Base-by-base conservation (phyloP, 1,140 invertebrate genomes). In the Schmidtea mediterranea region DNA sequence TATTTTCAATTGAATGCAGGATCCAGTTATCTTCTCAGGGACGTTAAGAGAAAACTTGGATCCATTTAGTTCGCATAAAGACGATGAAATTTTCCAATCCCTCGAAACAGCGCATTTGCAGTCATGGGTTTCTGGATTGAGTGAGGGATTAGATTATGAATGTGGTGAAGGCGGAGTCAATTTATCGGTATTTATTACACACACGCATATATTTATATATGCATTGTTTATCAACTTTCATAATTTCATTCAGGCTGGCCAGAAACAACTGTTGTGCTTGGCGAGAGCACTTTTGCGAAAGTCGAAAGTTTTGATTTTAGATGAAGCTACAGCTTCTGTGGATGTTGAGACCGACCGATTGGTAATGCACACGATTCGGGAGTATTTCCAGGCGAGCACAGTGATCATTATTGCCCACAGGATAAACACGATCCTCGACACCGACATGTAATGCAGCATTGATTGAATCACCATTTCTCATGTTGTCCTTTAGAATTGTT, bases 261-360 rank as follows among this genome's bases (percentile, higher is more conserved):
- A 72, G 54, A 54, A 65, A 46, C 71, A 73, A 57, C 56, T 73
- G 36, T 55, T 73, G 18, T 73, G 72, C 54, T 56, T 73, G 38
- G 70, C 71, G 2, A 58, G 71, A 49, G 71, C 71, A n/a, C 57
- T 73, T 26, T 55, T 73, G 1, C 56, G 68, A 46, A 62, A 68
- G 43, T 65, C 78, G 60, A 75, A 75, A 66, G 75, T 92, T 41
- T 69, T 90, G 15, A 73, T 90, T 50, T 69, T 90, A 43, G 67
- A 69, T 55, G 67, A 69, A 53, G 66, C 65, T 1, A 69, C 66
- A 36, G 64, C 67, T 15, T 63, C 64, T 15, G 63, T 69, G 41
- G 67, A 69, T 49, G 49, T 61, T 45, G 51, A 60, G 46, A 69
- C 67, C 1, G 67, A 70, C 43, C 56, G 55, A 15, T 57, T 66